Conservation (phyloP, 2,113 vertebrate species). For the Pelusios castaneus region DNA sequence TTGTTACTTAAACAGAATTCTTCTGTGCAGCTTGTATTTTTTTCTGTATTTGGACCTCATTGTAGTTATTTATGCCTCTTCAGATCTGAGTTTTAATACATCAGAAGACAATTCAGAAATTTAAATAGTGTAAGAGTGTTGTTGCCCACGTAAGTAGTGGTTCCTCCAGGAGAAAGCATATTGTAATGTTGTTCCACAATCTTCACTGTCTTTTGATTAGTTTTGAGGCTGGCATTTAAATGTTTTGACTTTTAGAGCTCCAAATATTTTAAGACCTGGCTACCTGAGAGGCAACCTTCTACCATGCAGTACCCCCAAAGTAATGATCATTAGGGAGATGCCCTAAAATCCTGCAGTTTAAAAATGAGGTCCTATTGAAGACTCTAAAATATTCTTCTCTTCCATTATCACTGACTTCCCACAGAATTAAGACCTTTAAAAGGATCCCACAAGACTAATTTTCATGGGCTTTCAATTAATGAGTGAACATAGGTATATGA, state of each 20-base stretch:
- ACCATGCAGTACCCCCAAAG: not conserved
- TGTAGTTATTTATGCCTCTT: not conserved
- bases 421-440: not conserved
- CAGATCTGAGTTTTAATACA: not conserved
- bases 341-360: not conserved
- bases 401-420: not conserved
- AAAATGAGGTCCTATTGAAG: not conserved
- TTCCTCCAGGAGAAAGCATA: not conserved
- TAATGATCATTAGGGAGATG: not conserved
- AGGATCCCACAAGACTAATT: not conserved
- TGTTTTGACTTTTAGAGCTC: not conserved
- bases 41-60: not conserved
- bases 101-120: not conserved
- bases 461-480: not conserved
- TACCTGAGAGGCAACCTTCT: not conserved
- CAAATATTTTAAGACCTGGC: not conserved
- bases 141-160: not conserved
- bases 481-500: not conserved
- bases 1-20: conserved; percentile 81
- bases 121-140: not conserved
- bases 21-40: conserved; percentile 61
- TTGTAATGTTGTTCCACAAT: not conserved
- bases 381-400: not conserved
- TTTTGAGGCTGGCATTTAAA: not conserved
- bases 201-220: not conserved